Base-by-base conservation (phyloP, 2,888 invertebrate species). In the Caenorhabditis doughertyi region DNA sequence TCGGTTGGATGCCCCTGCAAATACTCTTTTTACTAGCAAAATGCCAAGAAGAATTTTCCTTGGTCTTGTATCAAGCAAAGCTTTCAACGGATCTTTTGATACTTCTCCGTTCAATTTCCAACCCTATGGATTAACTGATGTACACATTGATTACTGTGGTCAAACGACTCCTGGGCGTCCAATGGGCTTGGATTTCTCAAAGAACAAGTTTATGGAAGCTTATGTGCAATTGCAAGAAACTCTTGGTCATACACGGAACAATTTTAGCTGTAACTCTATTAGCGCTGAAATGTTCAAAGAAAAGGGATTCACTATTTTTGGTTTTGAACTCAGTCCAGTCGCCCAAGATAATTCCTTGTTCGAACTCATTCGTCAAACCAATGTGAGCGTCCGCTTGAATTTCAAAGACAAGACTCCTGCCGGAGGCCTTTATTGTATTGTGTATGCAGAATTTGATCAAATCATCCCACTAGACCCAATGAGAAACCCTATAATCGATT, bases 131-230 rank as follows among this genome's bases (percentile, higher is more conserved):
- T n/a, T 65, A 4, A 27, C 25, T 1, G 65, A 65, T 23, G 51
- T 65, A 1, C 65, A 65, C 51, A 51, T 65, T 35, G 65, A 65
- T 16, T 65, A 65, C 49, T 65, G 65, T 21, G 65, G 65, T 9
- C n/a, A n/a, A 18, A 65, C 65, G 29, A 16, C n/a, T n/a, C 65
- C 65, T 3, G 60, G 60, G 3, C 21, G 60, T 3, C 60, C 60
- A 27, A 65, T 65, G 65, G 44, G 49, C 29, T 23, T 65, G 25
- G 65, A 65, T 16, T 65, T 65, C 49, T 23, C 0, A 5, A 16
- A n/a, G 1, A 47, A 39, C 18, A 27, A 35, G 8, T 65, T 32
- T 65, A 23, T 51, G 8, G 65, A 49, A 32, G 39, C 65, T 1
- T 65, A 47, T 18, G 8, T 65, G 18, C 27, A 39, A 29, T 13